Conservation (phyloP, 2,888 invertebrate genomes). For the Yponomeuta evonymella region DNA sequence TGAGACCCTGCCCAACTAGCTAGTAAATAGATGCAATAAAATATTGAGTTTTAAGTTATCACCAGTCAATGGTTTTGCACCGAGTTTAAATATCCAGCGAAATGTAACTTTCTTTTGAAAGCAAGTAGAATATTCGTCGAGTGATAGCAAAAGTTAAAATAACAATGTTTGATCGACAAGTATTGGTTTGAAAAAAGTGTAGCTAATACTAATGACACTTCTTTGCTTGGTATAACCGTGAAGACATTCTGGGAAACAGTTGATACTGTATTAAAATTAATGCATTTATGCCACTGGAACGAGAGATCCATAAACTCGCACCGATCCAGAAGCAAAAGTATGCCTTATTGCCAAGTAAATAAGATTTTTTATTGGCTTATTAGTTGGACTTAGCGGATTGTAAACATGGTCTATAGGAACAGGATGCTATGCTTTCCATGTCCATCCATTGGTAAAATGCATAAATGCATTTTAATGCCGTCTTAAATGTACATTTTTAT, state of each 20-base stretch:
- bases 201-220: not conserved
- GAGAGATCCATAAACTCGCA: not conserved
- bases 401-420: not conserved
- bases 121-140: not conserved
- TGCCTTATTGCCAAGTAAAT: not conserved
- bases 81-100: no score
- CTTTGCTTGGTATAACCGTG: not conserved
- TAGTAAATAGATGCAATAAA: no score
- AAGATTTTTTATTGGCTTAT: not conserved
- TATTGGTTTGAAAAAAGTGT: not conserved
- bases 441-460: constrained; percentile 2
- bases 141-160: not conserved
- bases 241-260: not conserved
- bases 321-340: not conserved
- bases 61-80: no score
- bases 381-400: not conserved
- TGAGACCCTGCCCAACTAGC: no score
- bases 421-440: constrained; percentile 12
- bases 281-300: constrained; percentile 10
- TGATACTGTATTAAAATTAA: constrained; percentile 1
- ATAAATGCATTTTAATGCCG: constrained; percentile 6
- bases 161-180: not conserved
- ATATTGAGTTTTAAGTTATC: no score
- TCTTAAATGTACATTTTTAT: not conserved
- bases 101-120: no score